phyloP scores from a whole-genome alignment of 37 sponge, comb jelly and placozoan genomes.

The Mnemiopsis leidyi region DNA sequence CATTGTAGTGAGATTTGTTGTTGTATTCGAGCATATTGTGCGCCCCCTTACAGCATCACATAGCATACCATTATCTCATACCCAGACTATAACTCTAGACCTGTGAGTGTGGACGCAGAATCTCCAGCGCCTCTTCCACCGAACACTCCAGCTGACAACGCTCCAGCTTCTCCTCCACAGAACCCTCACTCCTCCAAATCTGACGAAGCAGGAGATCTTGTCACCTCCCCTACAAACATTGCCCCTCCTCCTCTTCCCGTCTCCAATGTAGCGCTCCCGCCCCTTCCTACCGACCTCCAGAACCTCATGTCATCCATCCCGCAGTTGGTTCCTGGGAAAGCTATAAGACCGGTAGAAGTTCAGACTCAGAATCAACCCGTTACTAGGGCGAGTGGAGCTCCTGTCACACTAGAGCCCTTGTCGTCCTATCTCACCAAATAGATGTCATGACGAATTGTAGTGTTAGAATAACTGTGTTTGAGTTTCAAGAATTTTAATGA shows the following conservation, averaged over 20 bases:
- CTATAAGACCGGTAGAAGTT: not conserved
- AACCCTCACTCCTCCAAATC: not conserved
- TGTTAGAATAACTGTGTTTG: too few species aligned
- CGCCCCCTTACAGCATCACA: not conserved
- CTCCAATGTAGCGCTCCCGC: not conserved
- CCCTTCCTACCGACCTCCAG: not conserved
- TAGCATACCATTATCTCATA: not conserved
- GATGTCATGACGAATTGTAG: not conserved
- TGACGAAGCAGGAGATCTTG: not conserved
- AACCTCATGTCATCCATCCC: not conserved
- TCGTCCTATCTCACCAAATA: constrained; percentile 28
- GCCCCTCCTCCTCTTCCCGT: not conserved
- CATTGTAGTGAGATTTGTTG: too few species aligned
- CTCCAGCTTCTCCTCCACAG: too few species aligned
- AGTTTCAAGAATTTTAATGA: too few species aligned
- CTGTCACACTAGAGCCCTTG: not conserved
- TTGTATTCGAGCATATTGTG: too few species aligned
- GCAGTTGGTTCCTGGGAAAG: not conserved
- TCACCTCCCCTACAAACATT: constrained; percentile 2
- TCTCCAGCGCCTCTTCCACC: constrained; percentile 30
- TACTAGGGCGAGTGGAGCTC: not conserved
- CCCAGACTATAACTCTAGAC: constrained; percentile 25
- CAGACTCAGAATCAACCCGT: not conserved
- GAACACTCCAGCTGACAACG: not conserved
- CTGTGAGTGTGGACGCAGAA: not conserved